Percentiles rank a stretch among this genome's conserved stretches.
These are phyloP conservation scores for Chrysotoxum bicinctum DNA, from an alignment of 2,888 invertebrate genomes.

Conservation along the genomic window DNA sequence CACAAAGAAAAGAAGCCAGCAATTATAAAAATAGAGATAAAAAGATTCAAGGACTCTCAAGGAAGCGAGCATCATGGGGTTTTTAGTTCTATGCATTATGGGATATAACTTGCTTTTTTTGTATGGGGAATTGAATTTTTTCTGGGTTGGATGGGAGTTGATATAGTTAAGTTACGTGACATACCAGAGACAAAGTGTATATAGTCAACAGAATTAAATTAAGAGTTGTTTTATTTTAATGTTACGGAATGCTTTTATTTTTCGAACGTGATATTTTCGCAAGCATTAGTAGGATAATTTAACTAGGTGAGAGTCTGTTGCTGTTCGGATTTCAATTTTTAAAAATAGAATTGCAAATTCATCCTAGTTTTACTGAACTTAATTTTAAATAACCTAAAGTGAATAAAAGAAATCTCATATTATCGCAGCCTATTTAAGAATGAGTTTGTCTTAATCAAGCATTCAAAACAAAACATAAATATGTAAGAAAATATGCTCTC, in stretches of 20 bases:
- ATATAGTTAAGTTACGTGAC: not conserved
- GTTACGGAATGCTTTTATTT: not conserved
- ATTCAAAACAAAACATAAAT: too few species aligned
- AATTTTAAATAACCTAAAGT: too few species aligned
- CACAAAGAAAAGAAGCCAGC: constrained; percentile 41
- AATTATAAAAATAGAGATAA: constrained; percentile 35
- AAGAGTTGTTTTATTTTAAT: not conserved
- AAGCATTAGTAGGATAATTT: not conserved
- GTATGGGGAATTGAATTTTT: not conserved
- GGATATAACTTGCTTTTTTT: not conserved
- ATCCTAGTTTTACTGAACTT: not conserved
- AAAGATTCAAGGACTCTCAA: constrained; percentile 51
- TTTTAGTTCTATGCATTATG: not conserved
- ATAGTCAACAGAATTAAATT: not conserved
- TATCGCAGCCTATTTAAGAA: too few species aligned
- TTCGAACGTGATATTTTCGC: not conserved
- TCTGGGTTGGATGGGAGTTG: not conserved
- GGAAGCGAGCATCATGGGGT: constrained; percentile 23
- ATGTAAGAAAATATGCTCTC: too few species aligned
- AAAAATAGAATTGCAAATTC: not conserved
- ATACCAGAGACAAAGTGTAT: not conserved
- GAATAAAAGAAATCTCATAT: too few species aligned
- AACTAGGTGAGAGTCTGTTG: not conserved
- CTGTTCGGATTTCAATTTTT: not conserved
- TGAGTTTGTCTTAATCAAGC: too few species aligned